Evolutionary conservation across 23 tunicate species (phyloP), one percentile per base, ranked within the genome.

Genomic region (Styela clava): DNA sequence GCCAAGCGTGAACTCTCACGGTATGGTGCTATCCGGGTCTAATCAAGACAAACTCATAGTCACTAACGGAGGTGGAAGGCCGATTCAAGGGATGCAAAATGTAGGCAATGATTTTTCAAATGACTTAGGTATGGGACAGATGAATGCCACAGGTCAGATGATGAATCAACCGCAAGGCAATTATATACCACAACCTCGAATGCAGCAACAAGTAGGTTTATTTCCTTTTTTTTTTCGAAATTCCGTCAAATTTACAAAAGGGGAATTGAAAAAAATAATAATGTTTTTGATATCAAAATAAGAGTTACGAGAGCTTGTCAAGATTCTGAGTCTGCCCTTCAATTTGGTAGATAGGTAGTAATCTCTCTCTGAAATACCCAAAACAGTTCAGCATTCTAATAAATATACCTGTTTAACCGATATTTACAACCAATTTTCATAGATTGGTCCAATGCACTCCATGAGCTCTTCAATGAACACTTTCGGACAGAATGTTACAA

Each of bases 31-130:
- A 12, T 84, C 63, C 68, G 87, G 78, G 52, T 68, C 51, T 24
- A 76, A 78, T 31, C 86, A 82, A 76, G 72, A 51, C 36, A 82
- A 74, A 35, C 35, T 76, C 35, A 71, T 31, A 33, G 34, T 71
- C 3, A 21, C 77, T 78, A 81, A 74, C 64, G 74, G 61, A 82
- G 74, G 64, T 69, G 68, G 77, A 30, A 76, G 69, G 72, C 37
- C 33, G 35, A 79, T 61, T 21, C 69, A 64, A 24, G 72, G 72
- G 2, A 36, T 62, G n/a, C 68, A 56, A 12, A 34, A 31, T 16
- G 23, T 68, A 2, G 35, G 79, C 24, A 87, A 87, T 68, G 91
- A 71, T 16, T 22, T 71, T 27, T 30, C 34, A 31, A 71, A 71
- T 71, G 77, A 71, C 35, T 19, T 71, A 35, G 77, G 77, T 3